Base-by-base conservation (phyloP, 2,888 invertebrate genomes). In the Tiphia femorata region DNA sequence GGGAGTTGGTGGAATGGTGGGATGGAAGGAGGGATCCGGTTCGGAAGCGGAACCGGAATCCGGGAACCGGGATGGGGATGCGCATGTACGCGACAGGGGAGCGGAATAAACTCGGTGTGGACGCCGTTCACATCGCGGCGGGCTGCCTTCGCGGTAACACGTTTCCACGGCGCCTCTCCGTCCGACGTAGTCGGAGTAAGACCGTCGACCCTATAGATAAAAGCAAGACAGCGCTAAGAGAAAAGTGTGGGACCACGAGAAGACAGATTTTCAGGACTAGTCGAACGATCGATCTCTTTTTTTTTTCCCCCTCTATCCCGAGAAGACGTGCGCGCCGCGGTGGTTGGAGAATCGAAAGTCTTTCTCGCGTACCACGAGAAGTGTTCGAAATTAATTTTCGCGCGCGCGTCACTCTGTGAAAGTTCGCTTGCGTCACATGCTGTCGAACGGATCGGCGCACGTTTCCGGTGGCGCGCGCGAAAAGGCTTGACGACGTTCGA, bases 61-160 rank as follows among this genome's bases (percentile, higher is more conserved):
- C 54, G 49, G 61, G 56, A 49, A 48, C 50, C 53, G 62, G 51
- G 51, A 49, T 53, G 59, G 64, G 59, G 63, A 57, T 62, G 64
- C 62, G 66, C 67, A 64, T 63, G 65, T 60, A 67, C 70, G 47
- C 58, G 59, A 62, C 58, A 61, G 62, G 67, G 61, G 54, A 70
- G 63, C 61, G 67, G 67, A 67, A 69, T 63, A 67, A 71, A 67
- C 64, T 63, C 63, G 53, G 62, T 64, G 66, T 48, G 62, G 66
- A 71, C 66, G 64, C n/a, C 67, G 63, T 60, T 77, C 77, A 77
- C 62, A 77, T 73, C 73, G 77, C 66, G 75, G 70, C 73, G 76
- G 67, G 70, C 64, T 62, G 70, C 71, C 73, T 63, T 64, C 66
- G 59, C 63, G 70, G 52, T 53, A 74, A 66, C 73, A 74, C 70